phyloP scores from a whole-genome alignment of 2,113 vertebrate species.

The Camelus dromedarius region DNA sequence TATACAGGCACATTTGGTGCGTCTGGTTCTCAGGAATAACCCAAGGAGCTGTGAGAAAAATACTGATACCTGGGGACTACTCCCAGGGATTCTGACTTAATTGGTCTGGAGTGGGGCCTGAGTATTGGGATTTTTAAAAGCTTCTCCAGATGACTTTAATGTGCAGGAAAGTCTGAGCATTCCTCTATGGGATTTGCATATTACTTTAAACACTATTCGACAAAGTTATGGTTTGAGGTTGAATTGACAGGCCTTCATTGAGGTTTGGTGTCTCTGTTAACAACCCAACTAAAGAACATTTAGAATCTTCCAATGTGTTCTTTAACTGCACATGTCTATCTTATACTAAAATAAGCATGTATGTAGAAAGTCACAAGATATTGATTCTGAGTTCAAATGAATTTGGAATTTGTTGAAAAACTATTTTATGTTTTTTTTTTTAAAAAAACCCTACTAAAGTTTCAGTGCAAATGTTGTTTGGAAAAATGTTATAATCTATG shows the following conservation, averaged over 20 bases:
- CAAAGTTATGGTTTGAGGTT: constrained; percentile 4
- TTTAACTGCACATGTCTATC: neutral
- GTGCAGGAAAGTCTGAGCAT: neutral
- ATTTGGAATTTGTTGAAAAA: constrained; percentile 39
- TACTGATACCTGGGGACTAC: neutral
- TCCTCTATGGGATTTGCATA: constrained; percentile 26
- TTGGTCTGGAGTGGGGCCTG: constrained; percentile 32
- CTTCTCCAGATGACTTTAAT: constrained; percentile 46
- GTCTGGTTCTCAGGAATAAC: neutral
- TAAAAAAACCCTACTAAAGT: neutral
- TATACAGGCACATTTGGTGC: neutral
- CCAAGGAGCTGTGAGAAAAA: neutral
- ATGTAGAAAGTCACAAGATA: neutral
- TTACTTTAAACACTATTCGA: neutral
- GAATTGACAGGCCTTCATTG: neutral
- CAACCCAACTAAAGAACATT: neutral
- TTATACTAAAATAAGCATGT: neutral
- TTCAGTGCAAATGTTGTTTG: constrained; percentile 20
- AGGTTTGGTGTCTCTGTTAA: neutral
- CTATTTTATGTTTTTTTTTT: neutral
- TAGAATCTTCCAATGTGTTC: neutral
- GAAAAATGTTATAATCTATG: neutral
- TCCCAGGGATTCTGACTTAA: constrained; percentile 12
- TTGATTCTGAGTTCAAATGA: neutral
- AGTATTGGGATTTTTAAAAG: constrained; percentile 26